Conservation (phyloP, 2,113 vertebrate genomes). For the Spermophilus dauricus region DNA sequence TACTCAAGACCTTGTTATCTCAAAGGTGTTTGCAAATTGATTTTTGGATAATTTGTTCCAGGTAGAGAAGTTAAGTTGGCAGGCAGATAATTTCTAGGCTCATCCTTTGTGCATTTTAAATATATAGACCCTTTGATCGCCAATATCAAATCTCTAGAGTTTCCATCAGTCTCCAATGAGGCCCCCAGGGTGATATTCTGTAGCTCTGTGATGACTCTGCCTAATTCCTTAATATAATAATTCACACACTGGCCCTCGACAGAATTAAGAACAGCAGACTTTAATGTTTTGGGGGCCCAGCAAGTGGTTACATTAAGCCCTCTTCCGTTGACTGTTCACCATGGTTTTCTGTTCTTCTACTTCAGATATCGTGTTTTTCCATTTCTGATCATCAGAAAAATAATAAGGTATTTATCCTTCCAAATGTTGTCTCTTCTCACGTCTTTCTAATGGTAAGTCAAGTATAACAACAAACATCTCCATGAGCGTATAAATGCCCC, state of each 20-base stretch:
- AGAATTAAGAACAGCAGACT: conserved; percentile 49
- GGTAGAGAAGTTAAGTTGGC: conserved; percentile 78
- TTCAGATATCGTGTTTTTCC: conserved; percentile 64
- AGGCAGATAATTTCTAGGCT: conserved; percentile 78
- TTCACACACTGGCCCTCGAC: conserved; percentile 44
- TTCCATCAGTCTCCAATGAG: conserved; percentile 54
- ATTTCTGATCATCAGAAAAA: conserved; percentile 53
- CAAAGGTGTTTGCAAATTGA: conserved; percentile 83
- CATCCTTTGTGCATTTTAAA: conserved; percentile 79
- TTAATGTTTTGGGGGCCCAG: background rate
- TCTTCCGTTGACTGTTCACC: background rate
- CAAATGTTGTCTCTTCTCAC: conserved; percentile 55
- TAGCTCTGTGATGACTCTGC: conserved; percentile 59
- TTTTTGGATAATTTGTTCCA: conserved; percentile 83
- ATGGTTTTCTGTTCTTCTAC: conserved; percentile 6
- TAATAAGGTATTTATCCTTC: conserved; percentile 60
- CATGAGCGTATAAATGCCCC: background rate
- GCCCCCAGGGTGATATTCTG: conserved; percentile 64
- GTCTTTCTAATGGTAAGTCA: conserved; percentile 12
- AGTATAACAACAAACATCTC: background rate
- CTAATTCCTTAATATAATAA: conserved; percentile 67
- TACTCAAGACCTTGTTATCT: conserved; percentile 82
- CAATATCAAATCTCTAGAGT: conserved; percentile 61
- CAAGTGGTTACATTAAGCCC: conserved; percentile 29
- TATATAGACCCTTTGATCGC: conserved; percentile 60